These are phyloP conservation scores for Aculops lycopersici DNA, from an alignment of 1,140 invertebrate genomes.

Conservation along the genomic window DNA sequence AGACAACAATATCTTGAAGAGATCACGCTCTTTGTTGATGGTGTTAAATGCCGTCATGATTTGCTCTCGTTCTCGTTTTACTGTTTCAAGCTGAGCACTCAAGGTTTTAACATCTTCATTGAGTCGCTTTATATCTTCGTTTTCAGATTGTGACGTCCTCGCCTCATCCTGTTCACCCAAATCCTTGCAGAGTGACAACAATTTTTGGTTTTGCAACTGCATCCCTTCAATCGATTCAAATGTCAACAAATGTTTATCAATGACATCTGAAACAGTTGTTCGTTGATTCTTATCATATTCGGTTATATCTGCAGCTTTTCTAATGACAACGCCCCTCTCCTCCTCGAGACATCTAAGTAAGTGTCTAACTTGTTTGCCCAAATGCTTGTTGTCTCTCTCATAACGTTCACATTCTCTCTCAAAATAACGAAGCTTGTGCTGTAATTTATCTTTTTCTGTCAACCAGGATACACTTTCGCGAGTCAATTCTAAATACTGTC, in stretches of 20 bases:
- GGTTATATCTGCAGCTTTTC: background rate
- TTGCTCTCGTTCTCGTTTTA: background rate
- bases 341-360: background rate
- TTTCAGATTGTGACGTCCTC: background rate
- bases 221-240: background rate
- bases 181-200: background rate
- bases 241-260: background rate
- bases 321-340: background rate
- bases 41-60: background rate
- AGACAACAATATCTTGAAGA: background rate
- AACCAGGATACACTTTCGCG: background rate
- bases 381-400: background rate
- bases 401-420: background rate
- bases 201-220: background rate
- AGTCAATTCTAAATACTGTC: background rate
- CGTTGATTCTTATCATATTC: background rate
- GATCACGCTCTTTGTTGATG: background rate
- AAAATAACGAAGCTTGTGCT: background rate
- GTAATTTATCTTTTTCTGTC: background rate
- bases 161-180: background rate
- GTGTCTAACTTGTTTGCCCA: background rate
- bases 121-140: background rate
- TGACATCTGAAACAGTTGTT: too few species aligned
- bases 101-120: background rate
- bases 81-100: background rate